Percentiles rank a stretch among this genome's conserved stretches.
phyloP scores from a whole-genome alignment of 1,140 invertebrate species.

The Drosophila pandora region DNA sequence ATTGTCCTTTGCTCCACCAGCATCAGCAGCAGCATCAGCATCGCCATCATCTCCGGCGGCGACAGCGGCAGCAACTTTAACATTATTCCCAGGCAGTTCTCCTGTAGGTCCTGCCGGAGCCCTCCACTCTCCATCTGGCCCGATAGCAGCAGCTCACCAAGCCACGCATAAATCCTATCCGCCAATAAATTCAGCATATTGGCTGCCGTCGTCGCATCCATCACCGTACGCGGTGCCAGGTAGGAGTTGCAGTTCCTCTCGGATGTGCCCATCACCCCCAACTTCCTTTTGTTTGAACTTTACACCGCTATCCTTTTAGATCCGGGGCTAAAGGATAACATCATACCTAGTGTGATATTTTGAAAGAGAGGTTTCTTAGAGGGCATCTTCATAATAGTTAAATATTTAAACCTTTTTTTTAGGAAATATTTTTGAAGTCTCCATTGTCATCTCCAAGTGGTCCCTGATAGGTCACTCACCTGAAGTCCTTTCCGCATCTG shows the following conservation, averaged over 20 bases:
- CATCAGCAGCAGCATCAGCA: constrained; percentile 13
- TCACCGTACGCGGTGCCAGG: constrained; percentile 91
- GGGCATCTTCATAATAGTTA: too few species aligned
- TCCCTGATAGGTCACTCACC: constrained; percentile 21
- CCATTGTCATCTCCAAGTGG: constrained; percentile 12
- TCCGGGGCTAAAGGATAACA: too few species aligned
- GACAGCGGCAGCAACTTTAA: constrained; percentile 34
- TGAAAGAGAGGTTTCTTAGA: too few species aligned
- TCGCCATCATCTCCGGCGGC: constrained; percentile 30
- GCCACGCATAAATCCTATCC: constrained; percentile 86
- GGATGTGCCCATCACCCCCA: not conserved
- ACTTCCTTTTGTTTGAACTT: not conserved
- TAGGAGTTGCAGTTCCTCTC: constrained; percentile 74
- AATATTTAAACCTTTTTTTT: not conserved
- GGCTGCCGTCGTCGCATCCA: constrained; percentile 89
- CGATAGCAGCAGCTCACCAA: constrained; percentile 34
- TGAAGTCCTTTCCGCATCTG: not conserved
- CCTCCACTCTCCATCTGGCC: not conserved
- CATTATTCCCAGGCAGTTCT: constrained; percentile 10
- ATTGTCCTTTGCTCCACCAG: constrained; percentile 60
- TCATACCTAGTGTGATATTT: too few species aligned
- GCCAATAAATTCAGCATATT: constrained; percentile 91
- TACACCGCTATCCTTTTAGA: not conserved
- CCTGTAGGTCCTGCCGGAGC: not conserved
- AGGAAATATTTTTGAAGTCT: not conserved